Conservation (phyloP, 2,888 invertebrate species). For the Scaptomyza flava region DNA sequence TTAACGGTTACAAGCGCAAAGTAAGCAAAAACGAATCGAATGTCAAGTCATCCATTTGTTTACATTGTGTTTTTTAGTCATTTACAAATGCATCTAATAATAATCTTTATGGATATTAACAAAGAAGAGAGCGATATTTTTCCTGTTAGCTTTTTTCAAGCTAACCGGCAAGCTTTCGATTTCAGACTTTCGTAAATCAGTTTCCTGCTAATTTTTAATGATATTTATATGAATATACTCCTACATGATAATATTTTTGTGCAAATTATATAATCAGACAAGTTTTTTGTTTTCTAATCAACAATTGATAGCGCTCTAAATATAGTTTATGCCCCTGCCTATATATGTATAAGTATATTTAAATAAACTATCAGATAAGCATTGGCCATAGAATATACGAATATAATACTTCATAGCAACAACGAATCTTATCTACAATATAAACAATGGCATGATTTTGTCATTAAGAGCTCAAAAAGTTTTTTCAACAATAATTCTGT, state of each 20-base stretch:
- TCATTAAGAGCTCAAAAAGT: constrained; percentile 15
- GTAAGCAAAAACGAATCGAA: neutral
- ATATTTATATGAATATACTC: too few relatives aligned
- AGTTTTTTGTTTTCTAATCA: neutral
- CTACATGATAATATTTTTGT: too few relatives aligned
- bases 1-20: neutral
- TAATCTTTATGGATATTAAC: neutral
- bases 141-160: neutral
- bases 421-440: constrained; percentile 23
- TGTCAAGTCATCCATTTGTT: neutral
- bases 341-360: neutral
- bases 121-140: neutral
- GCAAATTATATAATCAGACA: neutral
- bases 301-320: neutral
- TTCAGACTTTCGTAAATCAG: too few relatives aligned
- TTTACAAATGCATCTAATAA: neutral
- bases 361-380: constrained; percentile 19
- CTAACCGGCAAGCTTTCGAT: too few relatives aligned
- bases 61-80: neutral
- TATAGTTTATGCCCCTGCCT: neutral
- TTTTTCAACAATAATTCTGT: neutral
- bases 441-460: constrained; percentile 16
- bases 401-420: constrained; percentile 12
- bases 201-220: too few relatives aligned
- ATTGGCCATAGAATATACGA: constrained; percentile 5